Base-by-base conservation (phyloP, 2,888 invertebrate genomes). In the Melinopterus prodromus region DNA sequence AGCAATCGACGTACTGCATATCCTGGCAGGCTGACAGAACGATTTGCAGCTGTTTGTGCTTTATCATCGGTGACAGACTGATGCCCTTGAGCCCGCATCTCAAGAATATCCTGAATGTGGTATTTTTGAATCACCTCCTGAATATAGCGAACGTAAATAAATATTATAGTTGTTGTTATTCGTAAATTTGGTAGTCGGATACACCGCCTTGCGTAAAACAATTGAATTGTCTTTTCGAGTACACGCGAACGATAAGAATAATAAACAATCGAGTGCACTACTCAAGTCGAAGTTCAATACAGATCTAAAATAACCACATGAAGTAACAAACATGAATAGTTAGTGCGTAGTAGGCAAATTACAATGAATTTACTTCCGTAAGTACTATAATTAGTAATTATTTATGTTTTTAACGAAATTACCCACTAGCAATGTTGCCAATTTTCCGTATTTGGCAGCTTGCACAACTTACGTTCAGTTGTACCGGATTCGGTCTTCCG, bases 41-140 rank as follows among this genome's bases (percentile, higher is more conserved):
- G 36, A 35, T 35, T 71, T 35, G 35, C 16, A 16, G 37, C 74
- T 74, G 74, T 74, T 74, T 74, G 74, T 35, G 26, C 36, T n/a
- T 74, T 36, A 35, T 71, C 16, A 35, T 36, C 35, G 26, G 53
- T 37, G 74, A 12, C 74, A 74, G 36, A 35, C 37, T 35, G 36
- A 35, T 74, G 74, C 35, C 74, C 74, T 74, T 74, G 74, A 74
- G 35, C n/a, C 74, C 3, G n/a, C 35, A n/a, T 7, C 74, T 35
- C 72, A 72, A 72, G 72, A 72, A 36, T 72, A 72, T 16, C 72
- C 26, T 14, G 72, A 36, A 72, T 72, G 72, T 72, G 16, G 74
- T 74, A 74, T 74, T 74, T 74, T 74, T 35, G 74, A 74, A n/a
- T 74, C 74, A 26, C 37, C 74, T 35, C 74, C 16, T 53, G 36